phyloP scores from a whole-genome alignment of 2,797 vertebrate species.

The Gobionotothen gibberifrons region DNA sequence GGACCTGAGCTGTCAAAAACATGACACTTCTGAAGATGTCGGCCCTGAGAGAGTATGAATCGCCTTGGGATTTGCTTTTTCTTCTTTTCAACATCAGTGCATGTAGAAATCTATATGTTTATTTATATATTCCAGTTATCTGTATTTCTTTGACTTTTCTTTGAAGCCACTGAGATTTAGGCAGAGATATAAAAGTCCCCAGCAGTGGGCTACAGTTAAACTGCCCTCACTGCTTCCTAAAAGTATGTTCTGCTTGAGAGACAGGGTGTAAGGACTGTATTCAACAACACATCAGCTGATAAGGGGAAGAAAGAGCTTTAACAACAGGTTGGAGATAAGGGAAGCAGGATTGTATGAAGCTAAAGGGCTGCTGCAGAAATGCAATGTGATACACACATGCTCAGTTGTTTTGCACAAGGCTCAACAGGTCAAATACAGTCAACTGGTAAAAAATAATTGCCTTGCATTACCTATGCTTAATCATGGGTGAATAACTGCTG shows the following conservation, averaged over 20 bases:
- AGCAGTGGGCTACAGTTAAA: slow-evolving; percentile 11
- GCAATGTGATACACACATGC: too few relatives aligned
- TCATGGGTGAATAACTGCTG: neutral
- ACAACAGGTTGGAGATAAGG: slow-evolving; percentile 4
- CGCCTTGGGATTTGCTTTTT: slow-evolving; percentile 17
- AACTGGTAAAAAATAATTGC: too few relatives aligned
- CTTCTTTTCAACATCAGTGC: slow-evolving; percentile 27
- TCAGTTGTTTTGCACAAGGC: neutral
- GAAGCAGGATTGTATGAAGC: neutral
- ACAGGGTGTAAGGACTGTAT: neutral
- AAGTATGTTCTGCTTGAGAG: neutral
- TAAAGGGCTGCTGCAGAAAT: slow-evolving; percentile 7
- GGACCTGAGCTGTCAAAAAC: slow-evolving; percentile 40
- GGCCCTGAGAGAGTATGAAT: slow-evolving; percentile 12
- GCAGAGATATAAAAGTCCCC: neutral
- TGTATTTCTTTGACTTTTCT: neutral
- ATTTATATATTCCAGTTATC: slow-evolving; percentile 9
- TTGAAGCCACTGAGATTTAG: slow-evolving; percentile 16
- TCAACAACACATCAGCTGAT: slow-evolving; percentile 17
- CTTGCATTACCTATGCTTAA: too few relatives aligned
- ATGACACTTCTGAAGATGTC: slow-evolving; percentile 35
- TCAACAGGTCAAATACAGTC: neutral
- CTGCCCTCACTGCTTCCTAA: neutral
- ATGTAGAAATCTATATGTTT: slow-evolving; percentile 6
- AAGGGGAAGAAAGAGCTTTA: neutral